These are phyloP conservation scores for Medauroidea extradentata DNA, from an alignment of 1,140 invertebrate genomes.

Conservation along the genomic window DNA sequence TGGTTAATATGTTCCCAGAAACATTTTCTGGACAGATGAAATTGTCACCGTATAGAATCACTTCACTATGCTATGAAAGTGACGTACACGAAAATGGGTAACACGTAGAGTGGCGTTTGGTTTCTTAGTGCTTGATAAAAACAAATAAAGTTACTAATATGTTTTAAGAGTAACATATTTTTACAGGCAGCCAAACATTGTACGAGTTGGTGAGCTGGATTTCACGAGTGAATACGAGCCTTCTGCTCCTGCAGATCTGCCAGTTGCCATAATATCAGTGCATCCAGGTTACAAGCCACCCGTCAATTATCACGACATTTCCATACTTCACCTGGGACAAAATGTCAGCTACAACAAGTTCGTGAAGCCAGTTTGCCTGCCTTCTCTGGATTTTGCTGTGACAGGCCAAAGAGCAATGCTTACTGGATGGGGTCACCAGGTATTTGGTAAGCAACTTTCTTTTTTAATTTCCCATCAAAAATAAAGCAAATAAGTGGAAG, in stretches of 20 bases:
- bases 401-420: slow-evolving; percentile 8
- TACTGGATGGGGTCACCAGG: slow-evolving; percentile 16
- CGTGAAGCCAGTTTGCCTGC: slow-evolving; percentile 13
- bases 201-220: slow-evolving; percentile 17
- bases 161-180: not conserved
- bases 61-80: too few species aligned
- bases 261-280: not conserved
- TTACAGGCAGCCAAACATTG: slow-evolving; percentile 12
- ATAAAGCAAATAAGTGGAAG: too few species aligned
- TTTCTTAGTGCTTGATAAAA: too few species aligned
- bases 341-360: not conserved
- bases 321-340: slow-evolving; percentile 5
- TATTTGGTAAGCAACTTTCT: slow-evolving; percentile 10
- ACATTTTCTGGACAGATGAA: too few species aligned
- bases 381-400: not conserved
- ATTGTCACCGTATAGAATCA: too few species aligned
- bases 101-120: too few species aligned
- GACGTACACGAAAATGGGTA: too few species aligned
- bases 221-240: not conserved
- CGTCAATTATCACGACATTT: slow-evolving; percentile 13
- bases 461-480: too few species aligned
- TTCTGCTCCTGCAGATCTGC: slow-evolving; percentile 7
- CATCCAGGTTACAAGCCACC: slow-evolving; percentile 13
- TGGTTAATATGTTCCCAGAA: too few species aligned
- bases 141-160: too few species aligned